phyloP scores from a whole-genome alignment of 2,113 vertebrate genomes.

The Sinocyclocheilus rhinocerous region DNA sequence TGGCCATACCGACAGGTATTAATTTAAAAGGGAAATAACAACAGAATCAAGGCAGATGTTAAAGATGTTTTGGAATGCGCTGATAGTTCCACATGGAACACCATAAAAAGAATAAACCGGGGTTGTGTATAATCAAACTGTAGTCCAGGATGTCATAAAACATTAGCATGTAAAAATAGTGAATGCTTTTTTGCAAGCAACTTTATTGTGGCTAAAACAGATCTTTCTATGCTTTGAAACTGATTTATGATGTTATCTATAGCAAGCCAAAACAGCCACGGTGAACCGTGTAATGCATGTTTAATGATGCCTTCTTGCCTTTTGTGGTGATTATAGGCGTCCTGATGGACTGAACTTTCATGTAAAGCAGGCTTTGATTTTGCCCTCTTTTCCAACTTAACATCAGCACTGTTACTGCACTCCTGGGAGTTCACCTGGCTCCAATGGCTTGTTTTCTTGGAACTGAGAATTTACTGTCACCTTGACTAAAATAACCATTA shows the following conservation, averaged over 20 bases:
- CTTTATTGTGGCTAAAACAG: conserved; percentile 8
- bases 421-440: conserved; percentile 38
- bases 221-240: conserved; percentile 13
- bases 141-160: conserved; percentile 29
- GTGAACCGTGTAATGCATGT: conserved; percentile 36
- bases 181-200: not conserved
- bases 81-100: conserved; percentile 12
- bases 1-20: conserved; percentile 35
- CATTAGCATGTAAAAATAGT: conserved; percentile 31
- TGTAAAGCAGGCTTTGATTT: conserved; percentile 44
- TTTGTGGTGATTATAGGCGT: conserved; percentile 15
- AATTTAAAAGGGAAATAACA: conserved; percentile 54
- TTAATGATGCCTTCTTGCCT: conserved; percentile 33
- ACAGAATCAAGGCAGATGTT: conserved; percentile 49
- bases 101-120: conserved; percentile 19
- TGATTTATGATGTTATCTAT: conserved; percentile 27
- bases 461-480: conserved; percentile 35
- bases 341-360: conserved; percentile 37
- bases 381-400: conserved; percentile 39
- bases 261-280: not conserved
- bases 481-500: conserved; percentile 16
- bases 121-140: not conserved
- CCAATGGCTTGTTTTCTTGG: conserved; percentile 30
- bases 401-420: conserved; percentile 33
- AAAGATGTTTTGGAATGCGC: conserved; percentile 36